phyloP scores from a whole-genome alignment of 2,113 vertebrate genomes.

The Rhizomys pruinosus region DNA sequence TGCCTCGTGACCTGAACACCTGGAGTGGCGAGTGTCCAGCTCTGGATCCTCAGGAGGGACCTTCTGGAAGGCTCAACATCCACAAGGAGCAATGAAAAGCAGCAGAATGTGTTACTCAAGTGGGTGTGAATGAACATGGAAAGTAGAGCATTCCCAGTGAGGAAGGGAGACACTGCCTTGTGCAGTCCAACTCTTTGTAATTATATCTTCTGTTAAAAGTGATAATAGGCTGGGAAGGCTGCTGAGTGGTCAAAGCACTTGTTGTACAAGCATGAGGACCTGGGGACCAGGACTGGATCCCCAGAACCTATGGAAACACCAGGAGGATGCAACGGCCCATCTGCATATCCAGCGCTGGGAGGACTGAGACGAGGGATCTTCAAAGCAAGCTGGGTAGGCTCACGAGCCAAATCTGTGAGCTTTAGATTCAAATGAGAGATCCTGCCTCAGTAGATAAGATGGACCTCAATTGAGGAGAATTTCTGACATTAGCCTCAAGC shows the following conservation, averaged over 20 bases:
- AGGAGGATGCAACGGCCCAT: no score
- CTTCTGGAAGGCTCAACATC: not conserved
- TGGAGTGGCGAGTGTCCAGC: not conserved
- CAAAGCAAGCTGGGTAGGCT: not conserved
- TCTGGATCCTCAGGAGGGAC: not conserved
- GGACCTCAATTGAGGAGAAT: not conserved
- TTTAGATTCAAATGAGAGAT: not conserved
- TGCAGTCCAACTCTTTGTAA: not conserved
- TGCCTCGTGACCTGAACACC: not conserved
- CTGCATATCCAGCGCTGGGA: not conserved
- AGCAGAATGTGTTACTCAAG: not conserved
- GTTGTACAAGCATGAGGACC: no score
- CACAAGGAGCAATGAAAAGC: not conserved
- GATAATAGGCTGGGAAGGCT: not conserved
- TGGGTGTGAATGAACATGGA: not conserved
- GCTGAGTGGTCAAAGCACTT: not conserved
- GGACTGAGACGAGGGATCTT: no score
- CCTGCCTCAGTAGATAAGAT: not conserved
- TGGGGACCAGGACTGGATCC: not conserved
- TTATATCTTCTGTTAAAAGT: not conserved
- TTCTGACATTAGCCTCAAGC: not conserved
- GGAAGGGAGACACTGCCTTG: not conserved
- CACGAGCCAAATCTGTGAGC: not conserved
- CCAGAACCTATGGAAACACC: not conserved
- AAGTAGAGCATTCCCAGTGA: not conserved